Conservation (phyloP, 2,113 vertebrate species). For the Marmota flaviventris region DNA sequence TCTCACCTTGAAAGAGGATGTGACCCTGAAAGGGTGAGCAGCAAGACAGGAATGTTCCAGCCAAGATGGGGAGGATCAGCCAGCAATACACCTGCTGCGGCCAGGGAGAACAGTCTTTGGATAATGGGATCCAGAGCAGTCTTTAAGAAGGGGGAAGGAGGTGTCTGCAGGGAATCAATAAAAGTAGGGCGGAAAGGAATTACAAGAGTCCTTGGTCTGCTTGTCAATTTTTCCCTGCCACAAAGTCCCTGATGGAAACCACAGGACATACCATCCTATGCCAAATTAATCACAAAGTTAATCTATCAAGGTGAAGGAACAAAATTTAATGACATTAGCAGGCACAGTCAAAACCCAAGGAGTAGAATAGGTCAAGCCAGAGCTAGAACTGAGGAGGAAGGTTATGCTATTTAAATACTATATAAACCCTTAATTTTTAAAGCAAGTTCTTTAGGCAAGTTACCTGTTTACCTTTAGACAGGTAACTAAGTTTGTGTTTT, state of each 20-base stretch:
- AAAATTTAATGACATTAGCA: constrained; percentile 62
- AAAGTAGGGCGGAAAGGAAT: constrained; percentile 52
- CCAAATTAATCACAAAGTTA: constrained; percentile 70
- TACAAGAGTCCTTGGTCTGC: constrained; percentile 70
- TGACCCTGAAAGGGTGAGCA: constrained; percentile 43
- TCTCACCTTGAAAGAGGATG: constrained; percentile 47
- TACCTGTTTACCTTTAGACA: not conserved
- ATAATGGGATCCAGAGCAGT: constrained; percentile 34
- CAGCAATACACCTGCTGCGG: not conserved
- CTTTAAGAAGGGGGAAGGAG: not conserved
- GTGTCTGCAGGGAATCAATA: constrained; percentile 57
- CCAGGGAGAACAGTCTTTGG: constrained; percentile 29
- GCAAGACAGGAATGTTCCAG: constrained; percentile 17
- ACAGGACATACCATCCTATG: constrained; percentile 70
- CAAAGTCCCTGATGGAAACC: constrained; percentile 73
- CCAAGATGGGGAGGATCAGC: not conserved
- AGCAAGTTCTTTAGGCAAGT: not conserved
- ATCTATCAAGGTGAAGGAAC: constrained; percentile 69
- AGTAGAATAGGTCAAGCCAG: constrained; percentile 1
- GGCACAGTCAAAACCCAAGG: constrained; percentile 15
- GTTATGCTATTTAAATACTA: not conserved
- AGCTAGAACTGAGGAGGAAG: not conserved
- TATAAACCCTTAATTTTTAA: not conserved
- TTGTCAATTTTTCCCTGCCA: constrained; percentile 65
- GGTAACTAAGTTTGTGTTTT: constrained; percentile 45